Base-by-base conservation (phyloP, 2,888 invertebrate species). In the Schizaphis graminum region DNA sequence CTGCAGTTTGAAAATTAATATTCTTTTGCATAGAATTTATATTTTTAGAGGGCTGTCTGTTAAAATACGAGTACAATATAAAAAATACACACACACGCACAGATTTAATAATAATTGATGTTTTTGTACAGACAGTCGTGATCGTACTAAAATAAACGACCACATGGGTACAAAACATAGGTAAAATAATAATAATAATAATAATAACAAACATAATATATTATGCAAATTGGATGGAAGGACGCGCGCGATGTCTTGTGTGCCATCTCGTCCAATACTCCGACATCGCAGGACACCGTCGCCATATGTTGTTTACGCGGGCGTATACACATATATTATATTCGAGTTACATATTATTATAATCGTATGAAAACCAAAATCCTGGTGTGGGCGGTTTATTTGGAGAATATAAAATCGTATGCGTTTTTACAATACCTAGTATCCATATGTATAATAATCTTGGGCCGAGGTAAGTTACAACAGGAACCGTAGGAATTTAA, bases 231-330 rank as follows among this genome's bases (percentile, higher is more conserved):
- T 47, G 67, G 11, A 49, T 49, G 90, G 49, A 67, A 47, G 35
- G 89, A 90, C 61, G 61, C 10, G n/a, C 2, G 35, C 8, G 49
- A 87, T 49, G 44, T 61, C 77, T 77, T 7, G 13, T 49, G 53
- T 28, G 53, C 16, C 53, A n/a, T n/a, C 47, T 16, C 28, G 47
- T 87, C 28, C 16, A 44, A n/a, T n/a, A n/a, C 67, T 16, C n/a
- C 90, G 47, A 67, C 67, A n/a, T 77, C 35, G 77, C 28, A 47
- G 49, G 49, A 77, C 35, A 77, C 26, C 67, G 13, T 67, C 90
- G 26, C 90, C 90, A 90, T 67, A 90, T 90, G 90, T 90, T 90
- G 7, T 49, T 67, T 49, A 90, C 44, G n/a, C 67, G 26, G 89
- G 41, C 56, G 56, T 56, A 88, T 35, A 89, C 8, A 77, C 35